Percentiles rank a stretch among this genome's conserved stretches.
Conservation (phyloP, 2,888 invertebrate species). For the Cephus runcator region DNA sequence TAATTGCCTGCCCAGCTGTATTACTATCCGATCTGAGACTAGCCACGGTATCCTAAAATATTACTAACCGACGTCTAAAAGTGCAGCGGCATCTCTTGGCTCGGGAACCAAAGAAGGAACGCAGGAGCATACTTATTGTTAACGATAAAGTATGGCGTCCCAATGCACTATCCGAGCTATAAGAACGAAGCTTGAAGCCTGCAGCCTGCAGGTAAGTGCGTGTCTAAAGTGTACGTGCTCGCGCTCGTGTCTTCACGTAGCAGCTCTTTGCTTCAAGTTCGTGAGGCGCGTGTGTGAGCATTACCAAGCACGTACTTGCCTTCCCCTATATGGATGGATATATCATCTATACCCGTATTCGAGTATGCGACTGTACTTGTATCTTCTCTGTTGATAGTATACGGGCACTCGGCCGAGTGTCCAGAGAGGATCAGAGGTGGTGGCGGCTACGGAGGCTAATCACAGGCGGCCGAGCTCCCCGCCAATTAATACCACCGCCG, state of each 20-base stretch:
- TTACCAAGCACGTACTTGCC: no score
- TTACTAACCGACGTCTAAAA: not conserved
- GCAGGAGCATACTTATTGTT: not conserved
- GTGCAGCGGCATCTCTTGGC: no score
- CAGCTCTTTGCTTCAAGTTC: no score
- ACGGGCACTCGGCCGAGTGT: no score
- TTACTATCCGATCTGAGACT: constrained; percentile 45
- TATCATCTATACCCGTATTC: no score
- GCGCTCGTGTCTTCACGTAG: not conserved
- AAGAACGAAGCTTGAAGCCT: no score
- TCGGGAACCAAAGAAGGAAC: no score
- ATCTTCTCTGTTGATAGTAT: no score
- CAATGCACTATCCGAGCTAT: not conserved
- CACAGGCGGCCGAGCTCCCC: constrained; percentile 53
- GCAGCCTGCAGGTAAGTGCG: no score
- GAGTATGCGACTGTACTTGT: no score
- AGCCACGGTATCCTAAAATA: constrained; percentile 3
- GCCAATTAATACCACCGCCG: constrained; percentile 62
- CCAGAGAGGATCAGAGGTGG: constrained; percentile 36
- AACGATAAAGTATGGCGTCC: not conserved
- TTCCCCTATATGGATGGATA: no score
- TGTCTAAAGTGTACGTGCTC: not conserved
- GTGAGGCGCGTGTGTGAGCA: no score
- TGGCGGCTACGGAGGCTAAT: constrained; percentile 50
- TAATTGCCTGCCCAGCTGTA: constrained; percentile 60